Conservation (phyloP, 2,797 vertebrate species). For the Synaphobranchus kaupii region DNA sequence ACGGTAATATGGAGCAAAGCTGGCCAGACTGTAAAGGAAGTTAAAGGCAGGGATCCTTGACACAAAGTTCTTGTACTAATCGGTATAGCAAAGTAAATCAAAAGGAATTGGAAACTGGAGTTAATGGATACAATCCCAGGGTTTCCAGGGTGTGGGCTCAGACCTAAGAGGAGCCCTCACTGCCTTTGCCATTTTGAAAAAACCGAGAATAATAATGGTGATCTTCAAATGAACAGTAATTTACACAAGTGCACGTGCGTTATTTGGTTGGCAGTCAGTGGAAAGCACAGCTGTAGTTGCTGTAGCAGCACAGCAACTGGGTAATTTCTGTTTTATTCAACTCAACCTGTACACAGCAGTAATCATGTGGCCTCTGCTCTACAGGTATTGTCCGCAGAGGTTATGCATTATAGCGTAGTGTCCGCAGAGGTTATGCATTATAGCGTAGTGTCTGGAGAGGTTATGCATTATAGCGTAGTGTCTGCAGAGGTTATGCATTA, state of each 20-base stretch:
- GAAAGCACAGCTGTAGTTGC: neutral
- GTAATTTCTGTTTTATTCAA: too few species aligned
- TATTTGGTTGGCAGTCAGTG: neutral
- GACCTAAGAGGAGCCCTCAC: neutral
- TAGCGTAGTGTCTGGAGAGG: too few species aligned
- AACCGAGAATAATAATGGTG: neutral
- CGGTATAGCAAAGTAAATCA: neutral
- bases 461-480: too few species aligned
- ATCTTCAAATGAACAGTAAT: neutral
- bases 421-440: too few species aligned
- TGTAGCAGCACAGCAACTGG: too few species aligned
- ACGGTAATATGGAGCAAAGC: neutral
- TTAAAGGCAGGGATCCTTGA: neutral
- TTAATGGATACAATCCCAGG: neutral
- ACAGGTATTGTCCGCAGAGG: too few species aligned
- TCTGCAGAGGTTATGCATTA: too few species aligned
- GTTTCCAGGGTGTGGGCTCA: neutral
- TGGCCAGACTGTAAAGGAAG: neutral
- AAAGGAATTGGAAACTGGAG: neutral
- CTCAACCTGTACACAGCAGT: too few species aligned
- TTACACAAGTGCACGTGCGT: neutral
- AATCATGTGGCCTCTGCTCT: too few species aligned
- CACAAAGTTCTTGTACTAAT: slow-evolving; percentile 32
- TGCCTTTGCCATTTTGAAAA: neutral
- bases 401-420: too few species aligned